These are phyloP conservation scores for Lycocerus yunnanus DNA, from an alignment of 2,888 invertebrate genomes.

Conservation along the genomic window DNA sequence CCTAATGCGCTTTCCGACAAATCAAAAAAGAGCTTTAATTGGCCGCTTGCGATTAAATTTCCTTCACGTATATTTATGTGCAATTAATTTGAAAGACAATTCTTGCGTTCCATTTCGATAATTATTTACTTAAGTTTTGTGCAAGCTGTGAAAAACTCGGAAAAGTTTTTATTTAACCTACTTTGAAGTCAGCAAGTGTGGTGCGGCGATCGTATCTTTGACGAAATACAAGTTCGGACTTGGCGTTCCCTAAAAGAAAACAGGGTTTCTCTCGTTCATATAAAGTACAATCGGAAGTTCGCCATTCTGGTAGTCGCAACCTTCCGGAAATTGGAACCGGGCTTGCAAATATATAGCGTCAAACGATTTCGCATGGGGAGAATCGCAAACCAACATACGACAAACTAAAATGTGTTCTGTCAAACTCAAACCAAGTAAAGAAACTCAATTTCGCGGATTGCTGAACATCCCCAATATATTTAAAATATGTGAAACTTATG, in stretches of 20 bases:
- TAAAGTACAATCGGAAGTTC: constrained; percentile 26
- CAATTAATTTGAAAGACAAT: neutral
- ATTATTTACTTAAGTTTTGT: neutral
- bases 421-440: constrained; percentile 29
- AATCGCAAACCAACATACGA: constrained; percentile 13
- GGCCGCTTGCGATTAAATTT: neutral
- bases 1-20: too few relatives aligned
- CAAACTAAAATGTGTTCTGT: constrained; percentile 8
- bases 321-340: constrained; percentile 29
- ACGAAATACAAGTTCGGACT: neutral
- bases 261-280: neutral
- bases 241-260: constrained; percentile 1
- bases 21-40: neutral
- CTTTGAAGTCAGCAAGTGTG: constrained; percentile 16
- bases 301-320: constrained; percentile 28
- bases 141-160: constrained; percentile 5
- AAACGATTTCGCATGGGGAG: constrained; percentile 15
- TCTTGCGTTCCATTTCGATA: neutral
- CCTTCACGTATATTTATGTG: neutral
- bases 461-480: constrained; percentile 35
- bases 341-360: constrained; percentile 28
- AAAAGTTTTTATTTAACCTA: constrained; percentile 19
- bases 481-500: constrained; percentile 29
- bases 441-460: constrained; percentile 41
- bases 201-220: neutral